These are phyloP conservation scores for Epizoanthus illoricatus DNA, from an alignment of 92 coral and sea anemone genomes.

Conservation along the genomic window DNA sequence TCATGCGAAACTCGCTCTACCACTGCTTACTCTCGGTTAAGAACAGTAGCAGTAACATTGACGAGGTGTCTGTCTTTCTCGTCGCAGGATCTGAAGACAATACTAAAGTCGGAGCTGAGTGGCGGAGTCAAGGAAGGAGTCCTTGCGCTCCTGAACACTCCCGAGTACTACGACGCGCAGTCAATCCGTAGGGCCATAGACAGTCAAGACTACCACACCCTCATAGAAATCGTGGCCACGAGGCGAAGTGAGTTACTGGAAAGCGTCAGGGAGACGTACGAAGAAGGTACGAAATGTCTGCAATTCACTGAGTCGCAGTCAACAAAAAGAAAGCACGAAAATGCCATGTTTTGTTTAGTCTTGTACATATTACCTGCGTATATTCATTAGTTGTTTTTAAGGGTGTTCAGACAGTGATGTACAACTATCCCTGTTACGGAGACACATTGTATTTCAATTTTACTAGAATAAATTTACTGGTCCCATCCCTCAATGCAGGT, in stretches of 20 bases:
- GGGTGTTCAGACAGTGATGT: too few species aligned
- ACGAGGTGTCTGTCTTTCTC: not conserved
- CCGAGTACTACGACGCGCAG: conserved; percentile 62
- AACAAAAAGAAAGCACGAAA: not conserved
- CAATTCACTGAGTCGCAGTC: not conserved
- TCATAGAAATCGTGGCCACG: conserved; percentile 68
- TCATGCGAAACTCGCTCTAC: too few species aligned
- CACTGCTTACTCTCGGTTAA: too few species aligned
- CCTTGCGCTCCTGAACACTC: conserved; percentile 60
- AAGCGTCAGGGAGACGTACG: conserved; percentile 57
- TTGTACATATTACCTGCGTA: not conserved
- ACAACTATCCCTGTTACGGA: too few species aligned
- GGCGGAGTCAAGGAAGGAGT: conserved; percentile 53
- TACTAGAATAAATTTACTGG: too few species aligned
- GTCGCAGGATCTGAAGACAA: conserved; percentile 58
- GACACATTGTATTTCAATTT: too few species aligned
- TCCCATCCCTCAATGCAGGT: too few species aligned
- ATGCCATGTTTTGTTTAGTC: not conserved
- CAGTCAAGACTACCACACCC: conserved; percentile 53
- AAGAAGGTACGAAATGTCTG: conserved; percentile 49
- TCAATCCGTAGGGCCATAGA: conserved; percentile 65
- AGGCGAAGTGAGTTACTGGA: conserved; percentile 54
- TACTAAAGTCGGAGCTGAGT: conserved; percentile 67
- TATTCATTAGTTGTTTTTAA: too few species aligned
- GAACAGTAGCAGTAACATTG: too few species aligned